A percentile compares a stretch with the other conserved stretches of the same genome.
These are phyloP conservation scores for Scelioninae gen. 2 DNA, from an alignment of 2,888 invertebrate genomes.

Conservation along the genomic window DNA sequence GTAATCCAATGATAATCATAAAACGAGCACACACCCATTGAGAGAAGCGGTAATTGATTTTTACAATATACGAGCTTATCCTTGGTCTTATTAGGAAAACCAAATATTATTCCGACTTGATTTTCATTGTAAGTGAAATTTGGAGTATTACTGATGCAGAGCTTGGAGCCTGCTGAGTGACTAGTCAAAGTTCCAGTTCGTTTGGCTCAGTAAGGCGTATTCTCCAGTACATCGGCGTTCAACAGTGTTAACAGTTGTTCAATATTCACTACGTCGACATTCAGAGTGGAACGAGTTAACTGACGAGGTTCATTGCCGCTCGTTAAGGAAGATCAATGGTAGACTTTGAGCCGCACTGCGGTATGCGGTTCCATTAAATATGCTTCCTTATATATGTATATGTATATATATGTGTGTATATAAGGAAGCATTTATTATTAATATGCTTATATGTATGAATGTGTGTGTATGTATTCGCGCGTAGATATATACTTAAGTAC, in stretches of 20 bases:
- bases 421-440: too few species aligned
- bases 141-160: slow-evolving; percentile 35
- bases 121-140: slow-evolving; percentile 40
- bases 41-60: slow-evolving; percentile 9
- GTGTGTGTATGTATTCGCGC: too few species aligned
- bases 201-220: slow-evolving; percentile 45
- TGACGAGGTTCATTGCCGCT: slow-evolving; percentile 50
- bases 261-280: slow-evolving; percentile 54
- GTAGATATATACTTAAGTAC: too few species aligned
- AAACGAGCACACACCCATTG: not conserved
- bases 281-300: slow-evolving; percentile 50
- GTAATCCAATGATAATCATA: too few species aligned
- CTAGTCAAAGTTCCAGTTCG: slow-evolving; percentile 51
- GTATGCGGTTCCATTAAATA: slow-evolving; percentile 52
- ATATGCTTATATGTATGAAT: too few species aligned
- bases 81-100: slow-evolving; percentile 27
- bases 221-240: slow-evolving; percentile 42
- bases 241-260: slow-evolving; percentile 52
- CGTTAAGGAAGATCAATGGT: slow-evolving; percentile 49
- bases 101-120: slow-evolving; percentile 47
- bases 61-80: slow-evolving; percentile 7
- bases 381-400: slow-evolving; percentile 24
- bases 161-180: slow-evolving; percentile 22
- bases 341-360: slow-evolving; percentile 40
- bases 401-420: too few species aligned